Evolutionary conservation across 2,888 invertebrate species (phyloP).

Genomic region (Lamellibrachia columna): DNA sequence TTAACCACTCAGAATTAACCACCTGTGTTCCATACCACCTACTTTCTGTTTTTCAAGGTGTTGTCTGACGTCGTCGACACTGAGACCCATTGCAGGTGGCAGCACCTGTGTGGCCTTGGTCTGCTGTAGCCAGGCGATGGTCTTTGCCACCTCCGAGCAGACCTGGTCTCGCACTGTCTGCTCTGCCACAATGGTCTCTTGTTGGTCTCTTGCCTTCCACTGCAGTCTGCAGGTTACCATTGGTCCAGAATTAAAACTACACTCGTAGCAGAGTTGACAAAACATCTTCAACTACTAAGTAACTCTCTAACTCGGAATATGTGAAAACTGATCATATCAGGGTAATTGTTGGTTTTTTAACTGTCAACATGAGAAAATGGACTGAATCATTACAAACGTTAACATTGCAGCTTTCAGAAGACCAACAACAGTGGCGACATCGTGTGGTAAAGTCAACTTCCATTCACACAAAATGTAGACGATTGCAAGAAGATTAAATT

Average conservation of each 20-base stretch:
- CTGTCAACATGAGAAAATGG: too few species aligned
- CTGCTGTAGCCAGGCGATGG: slow-evolving; percentile 48
- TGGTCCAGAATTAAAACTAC: background rate
- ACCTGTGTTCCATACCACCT: slow-evolving; percentile 25
- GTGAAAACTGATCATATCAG: background rate
- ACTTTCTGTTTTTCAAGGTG: slow-evolving; percentile 53
- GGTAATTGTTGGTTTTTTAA: too few species aligned
- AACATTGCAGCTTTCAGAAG: too few species aligned
- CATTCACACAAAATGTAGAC: too few species aligned
- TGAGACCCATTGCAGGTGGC: background rate
- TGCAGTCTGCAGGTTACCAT: slow-evolving; percentile 45
- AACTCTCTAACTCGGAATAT: too few species aligned
- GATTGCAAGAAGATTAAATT: too few species aligned
- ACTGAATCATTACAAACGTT: too few species aligned
- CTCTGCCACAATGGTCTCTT: slow-evolving; percentile 49
- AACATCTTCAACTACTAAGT: background rate
- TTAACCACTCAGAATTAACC: background rate
- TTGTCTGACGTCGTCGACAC: slow-evolving; percentile 45
- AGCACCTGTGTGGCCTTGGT: slow-evolving; percentile 45
- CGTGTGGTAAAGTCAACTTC: too few species aligned
- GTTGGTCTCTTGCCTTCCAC: slow-evolving; percentile 47
- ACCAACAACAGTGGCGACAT: too few species aligned
- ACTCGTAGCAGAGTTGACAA: background rate
- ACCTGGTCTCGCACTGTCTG: slow-evolving; percentile 52
- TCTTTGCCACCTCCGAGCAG: slow-evolving; percentile 49